Evolutionary conservation across 2,797 vertebrate genomes (phyloP).

Genomic region (Nasua narica): DNA sequence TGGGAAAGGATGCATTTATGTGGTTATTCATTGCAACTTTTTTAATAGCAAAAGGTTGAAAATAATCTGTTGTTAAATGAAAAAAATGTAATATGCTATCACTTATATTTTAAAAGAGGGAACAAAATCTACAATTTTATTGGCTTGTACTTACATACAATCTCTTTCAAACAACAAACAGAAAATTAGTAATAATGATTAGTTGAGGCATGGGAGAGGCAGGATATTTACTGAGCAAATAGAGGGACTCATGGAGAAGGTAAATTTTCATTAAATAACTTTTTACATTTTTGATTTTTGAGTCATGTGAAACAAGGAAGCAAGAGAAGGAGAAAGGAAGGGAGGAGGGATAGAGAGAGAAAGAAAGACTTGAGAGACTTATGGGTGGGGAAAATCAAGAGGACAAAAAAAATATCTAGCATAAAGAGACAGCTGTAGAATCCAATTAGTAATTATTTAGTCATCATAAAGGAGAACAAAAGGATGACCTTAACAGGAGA

Average conservation of each 20-base stretch:
- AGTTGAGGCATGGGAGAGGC: neutral
- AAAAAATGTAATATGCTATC: neutral
- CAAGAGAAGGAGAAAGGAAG: neutral
- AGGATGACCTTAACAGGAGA: neutral
- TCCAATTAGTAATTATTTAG: neutral
- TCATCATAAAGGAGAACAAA: neutral
- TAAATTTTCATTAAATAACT: neutral
- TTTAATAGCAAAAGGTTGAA: neutral
- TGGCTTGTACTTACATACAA: neutral
- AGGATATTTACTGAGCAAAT: neutral
- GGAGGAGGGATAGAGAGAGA: fast-evolving
- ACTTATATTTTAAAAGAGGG: neutral
- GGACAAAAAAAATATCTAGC: neutral
- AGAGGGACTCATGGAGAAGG: neutral
- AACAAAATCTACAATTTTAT: neutral
- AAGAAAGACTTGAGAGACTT: neutral
- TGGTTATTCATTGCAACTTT: neutral
- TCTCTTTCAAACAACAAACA: neutral
- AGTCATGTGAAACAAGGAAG: neutral
- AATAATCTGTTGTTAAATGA: neutral
- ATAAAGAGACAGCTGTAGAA: neutral
- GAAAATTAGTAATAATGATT: neutral
- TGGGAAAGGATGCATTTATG: neutral
- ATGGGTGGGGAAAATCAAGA: neutral
- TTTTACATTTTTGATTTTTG: neutral